Conservation (phyloP, 2,888 invertebrate species). For the Salticus scenicus region DNA sequence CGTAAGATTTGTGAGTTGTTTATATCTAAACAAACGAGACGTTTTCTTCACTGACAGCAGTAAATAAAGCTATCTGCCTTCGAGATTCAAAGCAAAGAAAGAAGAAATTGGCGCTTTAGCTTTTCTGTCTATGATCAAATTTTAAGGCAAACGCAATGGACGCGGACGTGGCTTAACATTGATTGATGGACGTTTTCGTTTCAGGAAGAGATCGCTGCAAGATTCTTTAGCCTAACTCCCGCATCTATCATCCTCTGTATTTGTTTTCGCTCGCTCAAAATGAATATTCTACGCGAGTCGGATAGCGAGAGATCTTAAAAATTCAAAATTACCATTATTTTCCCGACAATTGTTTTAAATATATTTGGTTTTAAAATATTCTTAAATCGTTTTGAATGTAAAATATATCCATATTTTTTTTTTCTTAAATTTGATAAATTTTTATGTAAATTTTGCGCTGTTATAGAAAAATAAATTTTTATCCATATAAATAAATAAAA, state of each 20-base stretch:
- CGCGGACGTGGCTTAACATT: slow-evolving; percentile 47
- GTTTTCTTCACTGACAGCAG: slow-evolving; percentile 2
- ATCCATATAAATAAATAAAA: too few relatives aligned
- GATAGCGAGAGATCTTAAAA: background rate
- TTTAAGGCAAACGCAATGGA: background rate
- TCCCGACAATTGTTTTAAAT: background rate
- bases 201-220: slow-evolving; percentile 23
- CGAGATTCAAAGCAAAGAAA: background rate
- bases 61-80: slow-evolving; percentile 9
- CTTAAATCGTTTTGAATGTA: too few relatives aligned
- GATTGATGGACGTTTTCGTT: slow-evolving; percentile 46
- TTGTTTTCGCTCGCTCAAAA: slow-evolving; percentile 34
- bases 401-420: too few relatives aligned
- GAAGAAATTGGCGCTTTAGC: slow-evolving; percentile 25
- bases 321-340: background rate
- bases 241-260: slow-evolving; percentile 55
- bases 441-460: too few relatives aligned
- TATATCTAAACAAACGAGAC: background rate
- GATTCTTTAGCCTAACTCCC: slow-evolving; percentile 53
- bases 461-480: too few relatives aligned
- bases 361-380: too few relatives aligned
- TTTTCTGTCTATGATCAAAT: slow-evolving; percentile 12
- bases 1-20: background rate
- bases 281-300: background rate
- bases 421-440: background rate